Conservation (phyloP, 2,797 vertebrate species). For the Echeneis naucrates region DNA sequence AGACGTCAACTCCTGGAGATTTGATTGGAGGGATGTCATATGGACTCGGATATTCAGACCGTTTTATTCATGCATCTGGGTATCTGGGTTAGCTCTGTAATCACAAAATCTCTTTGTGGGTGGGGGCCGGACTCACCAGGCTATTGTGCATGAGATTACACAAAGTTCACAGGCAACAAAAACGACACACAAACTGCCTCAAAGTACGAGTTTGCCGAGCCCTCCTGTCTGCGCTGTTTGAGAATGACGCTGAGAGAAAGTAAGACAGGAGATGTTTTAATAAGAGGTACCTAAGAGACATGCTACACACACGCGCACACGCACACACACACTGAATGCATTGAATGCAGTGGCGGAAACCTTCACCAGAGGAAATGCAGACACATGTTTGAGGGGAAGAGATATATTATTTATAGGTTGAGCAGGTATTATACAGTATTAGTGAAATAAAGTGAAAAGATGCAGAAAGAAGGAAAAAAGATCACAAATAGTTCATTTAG, state of each 20-base stretch:
- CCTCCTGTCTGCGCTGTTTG: constrained; percentile 13
- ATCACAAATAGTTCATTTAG: constrained; percentile 5
- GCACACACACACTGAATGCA: constrained; percentile 4
- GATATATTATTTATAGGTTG: constrained; percentile 27
- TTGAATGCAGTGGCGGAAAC: too few relatives aligned
- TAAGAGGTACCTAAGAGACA: constrained; percentile 53
- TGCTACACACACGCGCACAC: not conserved
- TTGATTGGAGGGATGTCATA: constrained; percentile 51
- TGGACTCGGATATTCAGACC: constrained; percentile 34
- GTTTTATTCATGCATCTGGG: constrained; percentile 45
- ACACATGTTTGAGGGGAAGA: constrained; percentile 6
- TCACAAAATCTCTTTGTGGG: constrained; percentile 70
- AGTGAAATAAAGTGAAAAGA: not conserved
- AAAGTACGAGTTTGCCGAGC: constrained; percentile 31
- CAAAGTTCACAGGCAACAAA: constrained; percentile 13
- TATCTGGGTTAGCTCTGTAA: constrained; percentile 71
- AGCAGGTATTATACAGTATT: constrained; percentile 6
- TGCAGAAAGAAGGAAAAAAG: not conserved
- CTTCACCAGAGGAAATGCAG: constrained; percentile 1
- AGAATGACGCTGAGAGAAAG: constrained; percentile 55
- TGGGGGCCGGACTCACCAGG: constrained; percentile 43
- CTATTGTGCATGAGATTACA: constrained; percentile 49
- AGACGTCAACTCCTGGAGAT: constrained; percentile 60
- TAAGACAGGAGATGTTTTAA: constrained; percentile 64
- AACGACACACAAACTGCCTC: constrained; percentile 42